These are phyloP conservation scores for Craseonycteris thonglongyai DNA, from an alignment of 2,113 vertebrate species.

Conservation along the genomic window DNA sequence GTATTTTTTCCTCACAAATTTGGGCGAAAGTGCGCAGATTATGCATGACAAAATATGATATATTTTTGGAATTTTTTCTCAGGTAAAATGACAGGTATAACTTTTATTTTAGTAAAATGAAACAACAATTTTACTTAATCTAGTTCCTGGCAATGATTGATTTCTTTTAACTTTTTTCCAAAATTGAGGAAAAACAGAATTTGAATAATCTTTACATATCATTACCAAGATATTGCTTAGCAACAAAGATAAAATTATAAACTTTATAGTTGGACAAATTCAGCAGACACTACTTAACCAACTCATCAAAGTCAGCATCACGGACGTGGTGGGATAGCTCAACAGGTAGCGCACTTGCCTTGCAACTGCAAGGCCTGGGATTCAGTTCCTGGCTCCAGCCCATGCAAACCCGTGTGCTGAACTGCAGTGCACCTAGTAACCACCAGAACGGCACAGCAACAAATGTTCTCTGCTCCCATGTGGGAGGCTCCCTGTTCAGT, in stretches of 20 bases:
- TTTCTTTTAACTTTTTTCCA: background rate
- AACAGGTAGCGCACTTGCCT: no score
- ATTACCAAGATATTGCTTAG: background rate
- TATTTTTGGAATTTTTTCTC: background rate
- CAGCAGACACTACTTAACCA: background rate
- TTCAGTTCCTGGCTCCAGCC: no score
- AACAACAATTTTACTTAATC: background rate
- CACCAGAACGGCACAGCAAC: no score
- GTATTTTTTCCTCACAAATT: no score
- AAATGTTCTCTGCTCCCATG: no score
- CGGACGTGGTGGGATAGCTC: no score
- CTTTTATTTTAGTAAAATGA: background rate
- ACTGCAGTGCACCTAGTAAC: no score
- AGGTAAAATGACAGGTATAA: background rate
- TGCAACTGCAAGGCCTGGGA: no score
- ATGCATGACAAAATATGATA: no score
- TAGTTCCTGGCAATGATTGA: background rate
- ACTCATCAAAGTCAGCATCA: background rate
- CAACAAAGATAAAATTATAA: background rate
- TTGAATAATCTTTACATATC: background rate
- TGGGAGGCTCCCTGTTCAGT: no score
- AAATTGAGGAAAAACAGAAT: background rate
- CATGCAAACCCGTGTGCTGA: no score
- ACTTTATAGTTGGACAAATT: background rate
- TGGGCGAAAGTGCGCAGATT: no score